Conservation (phyloP, 2,113 vertebrate species). For the Cranoglanis bouderius region DNA sequence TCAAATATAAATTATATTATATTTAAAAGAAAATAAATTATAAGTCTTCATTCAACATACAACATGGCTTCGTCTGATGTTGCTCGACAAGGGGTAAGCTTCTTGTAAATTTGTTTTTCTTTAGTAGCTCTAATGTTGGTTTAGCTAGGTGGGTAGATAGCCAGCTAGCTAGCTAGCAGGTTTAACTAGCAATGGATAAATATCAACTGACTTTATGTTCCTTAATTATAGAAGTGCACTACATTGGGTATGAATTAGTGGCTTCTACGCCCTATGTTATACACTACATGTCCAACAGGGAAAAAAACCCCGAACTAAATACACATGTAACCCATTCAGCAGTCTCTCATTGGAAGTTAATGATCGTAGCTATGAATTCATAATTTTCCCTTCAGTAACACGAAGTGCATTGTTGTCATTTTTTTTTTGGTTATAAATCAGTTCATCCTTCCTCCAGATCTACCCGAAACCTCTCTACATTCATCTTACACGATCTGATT, state of each 20-base stretch:
- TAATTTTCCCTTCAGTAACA: no score
- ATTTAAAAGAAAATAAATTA: not conserved
- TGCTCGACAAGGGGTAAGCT: slow-evolving; percentile 55
- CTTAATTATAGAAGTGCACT: not conserved
- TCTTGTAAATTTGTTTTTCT: not conserved
- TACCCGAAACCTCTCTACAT: not conserved
- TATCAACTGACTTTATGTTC: no score
- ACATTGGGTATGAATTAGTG: not conserved
- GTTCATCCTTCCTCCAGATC: not conserved
- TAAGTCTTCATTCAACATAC: not conserved
- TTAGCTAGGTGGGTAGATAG: not conserved
- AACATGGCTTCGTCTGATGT: slow-evolving; percentile 56
- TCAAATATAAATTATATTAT: not conserved
- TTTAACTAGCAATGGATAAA: not conserved
- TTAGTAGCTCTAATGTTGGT: not conserved
- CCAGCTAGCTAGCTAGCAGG: not conserved
- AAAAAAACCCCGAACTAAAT: not conserved
- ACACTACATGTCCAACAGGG: not conserved
- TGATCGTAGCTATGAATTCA: not conserved
- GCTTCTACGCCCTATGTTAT: not conserved
- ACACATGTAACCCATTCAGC: not conserved
- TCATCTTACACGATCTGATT: not conserved
- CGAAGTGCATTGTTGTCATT: not conserved
- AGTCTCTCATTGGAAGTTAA: not conserved
- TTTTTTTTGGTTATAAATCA: not conserved